phyloP scores from a whole-genome alignment of 2,113 vertebrate species.

The Butorides virescens region DNA sequence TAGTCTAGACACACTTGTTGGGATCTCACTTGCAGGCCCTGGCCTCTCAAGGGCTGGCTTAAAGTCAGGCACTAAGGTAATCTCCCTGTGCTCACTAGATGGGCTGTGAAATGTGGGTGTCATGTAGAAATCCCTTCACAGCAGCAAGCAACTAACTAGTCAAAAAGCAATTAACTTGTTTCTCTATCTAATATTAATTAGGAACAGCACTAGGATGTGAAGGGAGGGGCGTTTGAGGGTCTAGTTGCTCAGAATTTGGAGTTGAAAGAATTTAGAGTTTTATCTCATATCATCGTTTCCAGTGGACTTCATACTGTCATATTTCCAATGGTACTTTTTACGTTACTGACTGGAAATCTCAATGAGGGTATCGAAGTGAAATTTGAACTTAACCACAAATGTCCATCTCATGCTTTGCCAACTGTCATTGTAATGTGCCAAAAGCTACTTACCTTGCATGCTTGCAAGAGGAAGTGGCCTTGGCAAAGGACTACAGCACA shows the following conservation, averaged over 20 bases:
- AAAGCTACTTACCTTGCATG: background rate
- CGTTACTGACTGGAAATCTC: background rate
- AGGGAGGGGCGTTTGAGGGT: background rate
- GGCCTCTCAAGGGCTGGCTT: background rate
- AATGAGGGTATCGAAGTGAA: background rate
- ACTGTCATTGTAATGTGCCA: background rate
- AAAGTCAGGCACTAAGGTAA: background rate
- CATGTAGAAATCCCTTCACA: background rate
- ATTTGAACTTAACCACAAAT: background rate
- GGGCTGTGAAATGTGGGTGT: background rate
- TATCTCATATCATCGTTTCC: background rate
- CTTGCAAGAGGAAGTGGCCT: background rate
- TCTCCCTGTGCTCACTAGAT: background rate
- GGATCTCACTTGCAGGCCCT: background rate
- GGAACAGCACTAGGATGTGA: background rate
- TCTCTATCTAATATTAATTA: background rate
- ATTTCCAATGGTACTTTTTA: background rate
- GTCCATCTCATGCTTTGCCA: background rate
- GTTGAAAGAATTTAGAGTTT: background rate
- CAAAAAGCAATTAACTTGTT: background rate
- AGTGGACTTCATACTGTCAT: background rate
- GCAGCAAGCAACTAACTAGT: background rate
- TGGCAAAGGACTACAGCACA: background rate
- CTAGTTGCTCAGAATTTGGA: background rate
- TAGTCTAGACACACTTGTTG: background rate